Percentiles rank a stretch among this genome's conserved stretches.
Evolutionary conservation across 1,140 invertebrate genomes (phyloP).

Genomic region (Neodiprion pinetum): DNA sequence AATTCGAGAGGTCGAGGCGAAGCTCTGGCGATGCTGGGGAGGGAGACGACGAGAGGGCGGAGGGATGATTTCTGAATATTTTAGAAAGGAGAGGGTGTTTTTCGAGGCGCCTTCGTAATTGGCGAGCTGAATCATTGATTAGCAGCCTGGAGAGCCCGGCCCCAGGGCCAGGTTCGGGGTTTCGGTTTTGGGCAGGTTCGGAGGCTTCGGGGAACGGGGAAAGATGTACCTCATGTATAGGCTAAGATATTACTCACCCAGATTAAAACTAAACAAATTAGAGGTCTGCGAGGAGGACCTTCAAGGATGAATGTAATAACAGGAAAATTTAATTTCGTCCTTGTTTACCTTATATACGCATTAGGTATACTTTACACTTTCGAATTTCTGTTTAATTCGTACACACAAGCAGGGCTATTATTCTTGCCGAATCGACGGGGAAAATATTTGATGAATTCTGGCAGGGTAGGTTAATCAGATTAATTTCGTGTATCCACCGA

Average conservation of each 20-base stretch:
- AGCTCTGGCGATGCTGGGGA: slow-evolving; percentile 24
- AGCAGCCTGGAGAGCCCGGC: slow-evolving; percentile 41
- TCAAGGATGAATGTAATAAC: slow-evolving; percentile 31
- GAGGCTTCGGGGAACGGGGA: slow-evolving; percentile 24
- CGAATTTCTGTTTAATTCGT: background rate
- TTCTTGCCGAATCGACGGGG: background rate
- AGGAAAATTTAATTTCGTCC: slow-evolving; percentile 46
- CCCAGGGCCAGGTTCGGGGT: slow-evolving; percentile 10
- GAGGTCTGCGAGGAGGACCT: slow-evolving; percentile 18
- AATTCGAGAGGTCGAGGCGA: background rate
- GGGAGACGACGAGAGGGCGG: slow-evolving; percentile 13
- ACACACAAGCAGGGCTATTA: too few relatives aligned
- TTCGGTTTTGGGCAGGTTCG: too few relatives aligned
- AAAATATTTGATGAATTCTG: background rate
- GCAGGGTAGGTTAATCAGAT: too few relatives aligned
- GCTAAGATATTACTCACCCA: slow-evolving; percentile 48
- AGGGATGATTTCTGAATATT: slow-evolving; percentile 39
- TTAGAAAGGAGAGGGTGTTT: slow-evolving; percentile 41
- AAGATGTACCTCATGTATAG: slow-evolving; percentile 39
- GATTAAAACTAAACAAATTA: slow-evolving; percentile 44
- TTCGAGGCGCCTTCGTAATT: slow-evolving; percentile 50
- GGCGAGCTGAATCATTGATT: slow-evolving; percentile 55
- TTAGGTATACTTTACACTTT: background rate
- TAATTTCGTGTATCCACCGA: too few relatives aligned
- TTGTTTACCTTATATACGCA: background rate